Percentiles rank a stretch among this genome's conserved stretches.
phyloP scores from a whole-genome alignment of 2,888 invertebrate genomes.

The Brenthis hecate region DNA sequence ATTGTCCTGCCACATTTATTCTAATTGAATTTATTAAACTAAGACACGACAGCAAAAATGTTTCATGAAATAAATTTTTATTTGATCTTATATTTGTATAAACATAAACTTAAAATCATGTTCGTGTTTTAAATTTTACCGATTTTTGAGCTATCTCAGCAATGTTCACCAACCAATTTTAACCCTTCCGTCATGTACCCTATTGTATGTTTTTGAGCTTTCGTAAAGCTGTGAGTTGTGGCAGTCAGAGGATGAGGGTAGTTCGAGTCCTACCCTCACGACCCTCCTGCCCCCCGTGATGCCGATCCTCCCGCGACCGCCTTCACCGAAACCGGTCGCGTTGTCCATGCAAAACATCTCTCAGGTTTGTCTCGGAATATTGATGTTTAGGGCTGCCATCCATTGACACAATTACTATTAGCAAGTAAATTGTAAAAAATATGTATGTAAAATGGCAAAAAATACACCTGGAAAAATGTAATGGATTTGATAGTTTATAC shows the following conservation, averaged over 20 bases:
- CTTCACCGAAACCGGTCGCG: slow-evolving; percentile 53
- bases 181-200: slow-evolving; percentile 7
- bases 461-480: too few species aligned
- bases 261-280: slow-evolving; percentile 59
- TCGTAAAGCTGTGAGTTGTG: slow-evolving; percentile 39
- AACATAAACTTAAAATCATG: too few species aligned
- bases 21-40: too few species aligned
- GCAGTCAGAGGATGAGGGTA: slow-evolving; percentile 56
- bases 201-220: slow-evolving; percentile 10
- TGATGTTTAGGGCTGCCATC: slow-evolving; percentile 16
- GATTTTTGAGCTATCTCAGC: neutral
- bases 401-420: slow-evolving; percentile 8
- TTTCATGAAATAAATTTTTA: too few species aligned
- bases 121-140: neutral
- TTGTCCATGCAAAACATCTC: slow-evolving; percentile 50
- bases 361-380: slow-evolving; percentile 55
- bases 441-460: too few species aligned
- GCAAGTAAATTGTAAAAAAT: neutral
- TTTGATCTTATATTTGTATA: too few species aligned
- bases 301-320: slow-evolving; percentile 50
- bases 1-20: too few species aligned
- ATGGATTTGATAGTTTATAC: neutral
- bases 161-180: neutral
- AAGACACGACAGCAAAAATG: too few species aligned
- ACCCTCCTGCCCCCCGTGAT: slow-evolving; percentile 62